A percentile compares a stretch with the other conserved stretches of the same genome.
Evolutionary conservation across 2,888 invertebrate species (phyloP).

Genomic region (Cryptops parisi): DNA sequence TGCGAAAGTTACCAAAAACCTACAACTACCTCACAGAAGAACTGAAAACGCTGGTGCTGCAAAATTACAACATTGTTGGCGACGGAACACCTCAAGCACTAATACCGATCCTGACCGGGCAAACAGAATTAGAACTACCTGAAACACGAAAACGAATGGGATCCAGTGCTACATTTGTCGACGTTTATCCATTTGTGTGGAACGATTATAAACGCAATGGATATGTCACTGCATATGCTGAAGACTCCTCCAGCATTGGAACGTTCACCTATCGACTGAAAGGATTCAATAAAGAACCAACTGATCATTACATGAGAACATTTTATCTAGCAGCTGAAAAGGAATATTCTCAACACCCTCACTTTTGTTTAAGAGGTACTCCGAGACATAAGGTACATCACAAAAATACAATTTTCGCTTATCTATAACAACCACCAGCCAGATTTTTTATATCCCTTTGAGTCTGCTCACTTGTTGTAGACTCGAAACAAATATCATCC

Average conservation of each 20-base stretch:
- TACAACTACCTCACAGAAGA: constrained; percentile 49
- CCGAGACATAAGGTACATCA: constrained; percentile 62
- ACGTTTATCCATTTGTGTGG: constrained; percentile 76
- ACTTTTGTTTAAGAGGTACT: constrained; percentile 52
- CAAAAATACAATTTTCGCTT: too few species aligned
- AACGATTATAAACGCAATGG: constrained; percentile 37
- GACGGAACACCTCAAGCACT: constrained; percentile 43
- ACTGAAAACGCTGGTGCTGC: constrained; percentile 46
- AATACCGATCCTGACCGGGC: constrained; percentile 71
- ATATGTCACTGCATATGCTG: constrained; percentile 58
- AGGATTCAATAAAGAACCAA: constrained; percentile 67
- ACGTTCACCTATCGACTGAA: constrained; percentile 81
- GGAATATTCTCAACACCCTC: constrained; percentile 40
- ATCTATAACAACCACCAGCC: neutral
- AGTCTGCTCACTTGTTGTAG: too few species aligned
- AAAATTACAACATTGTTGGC: constrained; percentile 39
- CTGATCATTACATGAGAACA: constrained; percentile 77
- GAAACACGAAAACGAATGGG: constrained; percentile 58
- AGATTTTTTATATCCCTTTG: constrained; percentile 2
- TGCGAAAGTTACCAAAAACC: constrained; percentile 58
- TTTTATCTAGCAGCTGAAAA: constrained; percentile 54
- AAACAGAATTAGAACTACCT: constrained; percentile 61
- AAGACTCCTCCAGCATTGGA: constrained; percentile 68
- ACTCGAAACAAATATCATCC: too few species aligned
- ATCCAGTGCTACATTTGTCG: constrained; percentile 46